phyloP scores from a whole-genome alignment of 1,140 invertebrate species.

The Galleria mellonella region DNA sequence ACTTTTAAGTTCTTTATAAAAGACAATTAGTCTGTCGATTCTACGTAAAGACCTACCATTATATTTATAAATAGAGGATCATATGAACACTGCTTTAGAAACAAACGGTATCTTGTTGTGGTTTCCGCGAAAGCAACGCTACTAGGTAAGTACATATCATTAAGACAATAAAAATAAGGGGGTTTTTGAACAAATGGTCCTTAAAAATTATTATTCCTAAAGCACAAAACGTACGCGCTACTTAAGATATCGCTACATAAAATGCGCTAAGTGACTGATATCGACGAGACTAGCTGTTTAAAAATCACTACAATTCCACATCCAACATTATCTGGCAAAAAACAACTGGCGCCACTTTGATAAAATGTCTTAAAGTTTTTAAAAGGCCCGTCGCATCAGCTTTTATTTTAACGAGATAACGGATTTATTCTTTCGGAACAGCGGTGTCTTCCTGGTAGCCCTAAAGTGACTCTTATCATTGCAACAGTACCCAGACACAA shows the following conservation, averaged over 20 bases:
- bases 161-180: conserved; percentile 8
- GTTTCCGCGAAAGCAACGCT: conserved; percentile 25
- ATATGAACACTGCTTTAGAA: conserved; percentile 7
- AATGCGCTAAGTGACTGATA: background rate
- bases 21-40: conserved; percentile 2
- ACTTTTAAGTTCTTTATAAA: too few species aligned
- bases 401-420: conserved; percentile 49
- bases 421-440: conserved; percentile 33
- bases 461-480: conserved; percentile 37
- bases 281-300: background rate
- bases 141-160: too few species aligned
- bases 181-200: too few species aligned
- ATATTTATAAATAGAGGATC: conserved; percentile 9
- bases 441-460: conserved; percentile 33
- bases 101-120: conserved; percentile 19
- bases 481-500: conserved; percentile 27
- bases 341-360: conserved; percentile 45
- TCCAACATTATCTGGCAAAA: conserved; percentile 32
- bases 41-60: background rate
- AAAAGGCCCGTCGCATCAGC: conserved; percentile 39
- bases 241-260: too few species aligned
- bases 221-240: too few species aligned
- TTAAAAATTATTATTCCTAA: too few species aligned
- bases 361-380: conserved; percentile 30
- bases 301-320: conserved; percentile 3